Conservation (phyloP, 2,113 vertebrate genomes). For the Aviceda subcristata region DNA sequence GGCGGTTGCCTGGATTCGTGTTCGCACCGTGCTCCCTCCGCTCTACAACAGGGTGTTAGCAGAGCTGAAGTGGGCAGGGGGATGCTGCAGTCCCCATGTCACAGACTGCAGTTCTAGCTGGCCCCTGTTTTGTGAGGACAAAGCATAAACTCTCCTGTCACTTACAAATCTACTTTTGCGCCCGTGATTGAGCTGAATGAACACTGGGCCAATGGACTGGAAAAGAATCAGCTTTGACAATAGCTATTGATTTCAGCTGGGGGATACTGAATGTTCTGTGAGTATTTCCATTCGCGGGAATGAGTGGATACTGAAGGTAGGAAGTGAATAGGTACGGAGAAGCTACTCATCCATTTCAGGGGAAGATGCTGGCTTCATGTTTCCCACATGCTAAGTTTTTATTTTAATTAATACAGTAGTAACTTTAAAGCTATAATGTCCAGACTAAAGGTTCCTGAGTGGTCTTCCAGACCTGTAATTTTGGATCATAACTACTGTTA, state of each 20-base stretch:
- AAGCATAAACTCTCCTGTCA: not conserved
- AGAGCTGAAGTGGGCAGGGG: not conserved
- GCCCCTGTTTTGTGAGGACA: not conserved
- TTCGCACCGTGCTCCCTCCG: not conserved
- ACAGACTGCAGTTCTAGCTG: not conserved
- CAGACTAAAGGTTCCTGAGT: not conserved
- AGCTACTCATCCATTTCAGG: not conserved
- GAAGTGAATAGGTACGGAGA: not conserved
- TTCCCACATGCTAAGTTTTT: not conserved
- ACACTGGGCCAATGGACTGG: not conserved
- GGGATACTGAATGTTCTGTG: not conserved
- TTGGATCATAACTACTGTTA: not conserved
- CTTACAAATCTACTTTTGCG: not conserved
- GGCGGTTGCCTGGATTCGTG: not conserved
- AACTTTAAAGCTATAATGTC: not conserved
- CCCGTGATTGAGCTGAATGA: not conserved
- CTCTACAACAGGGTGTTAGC: not conserved
- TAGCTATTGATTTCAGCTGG: not conserved
- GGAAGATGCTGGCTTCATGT: not conserved
- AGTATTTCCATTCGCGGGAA: not conserved
- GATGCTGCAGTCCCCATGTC: not conserved
- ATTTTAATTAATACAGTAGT: not conserved
- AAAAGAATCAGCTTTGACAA: not conserved
- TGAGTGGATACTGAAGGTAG: not conserved
- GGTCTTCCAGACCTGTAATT: not conserved